Conservation (phyloP, 2,113 vertebrate species). For the Apus apus region DNA sequence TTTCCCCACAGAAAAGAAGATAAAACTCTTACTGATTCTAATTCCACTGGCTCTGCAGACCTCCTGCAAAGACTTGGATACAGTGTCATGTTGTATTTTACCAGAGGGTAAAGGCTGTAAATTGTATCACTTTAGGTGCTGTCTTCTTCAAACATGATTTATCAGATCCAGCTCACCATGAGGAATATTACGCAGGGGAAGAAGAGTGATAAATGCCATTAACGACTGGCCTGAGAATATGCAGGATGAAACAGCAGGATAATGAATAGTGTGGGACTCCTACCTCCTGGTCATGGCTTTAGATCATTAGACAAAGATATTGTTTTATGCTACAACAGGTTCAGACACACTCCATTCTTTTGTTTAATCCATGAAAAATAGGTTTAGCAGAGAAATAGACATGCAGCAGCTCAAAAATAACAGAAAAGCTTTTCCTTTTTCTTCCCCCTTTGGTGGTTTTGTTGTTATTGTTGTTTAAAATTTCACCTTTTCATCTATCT, state of each 20-base stretch:
- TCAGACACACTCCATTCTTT: neutral
- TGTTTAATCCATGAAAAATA: neutral
- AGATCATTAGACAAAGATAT: neutral
- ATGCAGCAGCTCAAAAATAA: neutral
- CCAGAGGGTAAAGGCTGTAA: conserved; percentile 7
- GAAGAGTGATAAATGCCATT: conserved; percentile 28
- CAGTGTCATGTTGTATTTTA: neutral
- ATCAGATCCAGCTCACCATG: neutral
- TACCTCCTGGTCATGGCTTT: conserved; percentile 1
- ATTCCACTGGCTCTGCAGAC: neutral
- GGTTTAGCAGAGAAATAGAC: neutral
- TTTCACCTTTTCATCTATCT: neutral
- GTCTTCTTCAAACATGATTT: neutral
- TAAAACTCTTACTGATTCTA: neutral
- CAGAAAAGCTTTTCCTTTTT: neutral
- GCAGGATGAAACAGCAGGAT: accelerated
- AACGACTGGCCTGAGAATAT: conserved; percentile 6
- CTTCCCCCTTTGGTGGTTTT: no score
- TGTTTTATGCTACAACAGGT: neutral
- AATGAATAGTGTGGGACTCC: neutral
- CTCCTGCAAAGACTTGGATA: neutral
- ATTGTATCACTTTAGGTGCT: neutral
- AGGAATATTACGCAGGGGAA: neutral
- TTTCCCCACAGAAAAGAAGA: neutral
- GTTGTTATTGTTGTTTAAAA: no score